These are phyloP conservation scores for Adelosebastes latens DNA, from an alignment of 2,797 vertebrate genomes.

Conservation along the genomic window DNA sequence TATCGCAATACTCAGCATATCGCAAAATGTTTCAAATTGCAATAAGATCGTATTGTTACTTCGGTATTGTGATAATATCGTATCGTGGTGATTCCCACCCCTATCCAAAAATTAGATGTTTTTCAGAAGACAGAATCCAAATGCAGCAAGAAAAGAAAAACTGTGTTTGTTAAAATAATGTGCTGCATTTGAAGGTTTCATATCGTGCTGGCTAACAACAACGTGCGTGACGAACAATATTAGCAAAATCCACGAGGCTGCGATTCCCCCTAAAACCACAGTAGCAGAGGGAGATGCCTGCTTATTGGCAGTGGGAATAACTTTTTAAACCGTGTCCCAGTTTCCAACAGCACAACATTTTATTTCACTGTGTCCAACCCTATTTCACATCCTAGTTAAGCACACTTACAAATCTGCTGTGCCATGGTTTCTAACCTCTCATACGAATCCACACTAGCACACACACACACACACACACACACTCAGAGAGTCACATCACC, in stretches of 20 bases:
- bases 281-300: constrained; percentile 41
- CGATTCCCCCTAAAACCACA: constrained; percentile 27
- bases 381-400: constrained; percentile 78
- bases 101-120: background rate
- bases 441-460: constrained; percentile 40
- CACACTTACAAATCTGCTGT: constrained; percentile 77
- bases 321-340: constrained; percentile 77
- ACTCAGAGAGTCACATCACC: constrained; percentile 68
- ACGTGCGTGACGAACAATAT: constrained; percentile 38
- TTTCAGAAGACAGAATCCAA: background rate
- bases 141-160: background rate
- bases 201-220: background rate
- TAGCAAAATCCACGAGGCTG: constrained; percentile 29
- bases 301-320: constrained; percentile 69
- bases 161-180: background rate
- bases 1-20: no score
- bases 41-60: no score
- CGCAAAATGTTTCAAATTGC: no score
- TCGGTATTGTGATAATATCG: no score
- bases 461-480: constrained; percentile 41
- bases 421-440: constrained; percentile 78
- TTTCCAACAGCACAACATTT: constrained; percentile 79
- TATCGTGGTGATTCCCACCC: no score
- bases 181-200: constrained; percentile 1
- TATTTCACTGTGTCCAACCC: constrained; percentile 76